Evolutionary conservation across 1,140 invertebrate genomes (phyloP).

Genomic region (Anoplolepis gracilipes): DNA sequence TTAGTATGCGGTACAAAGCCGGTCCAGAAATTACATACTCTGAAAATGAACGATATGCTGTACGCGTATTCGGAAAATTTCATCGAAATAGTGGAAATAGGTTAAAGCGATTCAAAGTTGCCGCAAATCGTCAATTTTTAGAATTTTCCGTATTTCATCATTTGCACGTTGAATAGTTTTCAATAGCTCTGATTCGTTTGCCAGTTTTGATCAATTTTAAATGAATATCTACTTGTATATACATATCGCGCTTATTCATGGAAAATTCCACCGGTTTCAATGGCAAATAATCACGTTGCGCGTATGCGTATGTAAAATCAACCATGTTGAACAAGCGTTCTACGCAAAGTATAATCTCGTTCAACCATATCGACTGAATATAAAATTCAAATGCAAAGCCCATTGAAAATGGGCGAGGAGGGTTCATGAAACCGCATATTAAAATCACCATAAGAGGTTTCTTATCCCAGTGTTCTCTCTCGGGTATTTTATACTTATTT

Average conservation of each 20-base stretch:
- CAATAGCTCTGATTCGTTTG: neutral
- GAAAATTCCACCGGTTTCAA: slow-evolving; percentile 47
- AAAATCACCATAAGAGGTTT: slow-evolving; percentile 36
- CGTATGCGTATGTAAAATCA: neutral
- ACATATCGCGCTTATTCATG: neutral
- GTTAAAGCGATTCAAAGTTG: neutral
- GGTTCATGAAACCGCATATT: slow-evolving; percentile 68
- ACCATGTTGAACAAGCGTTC: slow-evolving; percentile 9
- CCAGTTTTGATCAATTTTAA: neutral
- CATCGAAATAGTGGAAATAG: slow-evolving; percentile 1
- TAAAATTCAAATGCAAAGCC: slow-evolving; percentile 71
- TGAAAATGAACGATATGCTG: slow-evolving; percentile 28
- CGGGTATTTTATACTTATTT: slow-evolving; percentile 58
- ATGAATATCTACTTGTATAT: neutral
- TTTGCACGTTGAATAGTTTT: neutral
- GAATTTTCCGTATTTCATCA: neutral
- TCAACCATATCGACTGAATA: slow-evolving; percentile 64
- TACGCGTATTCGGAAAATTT: slow-evolving; percentile 9
- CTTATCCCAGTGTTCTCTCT: neutral
- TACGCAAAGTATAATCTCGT: slow-evolving; percentile 27
- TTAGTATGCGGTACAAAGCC: slow-evolving; percentile 43
- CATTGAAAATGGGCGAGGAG: slow-evolving; percentile 30
- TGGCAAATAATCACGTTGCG: slow-evolving; percentile 7
- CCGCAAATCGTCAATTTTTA: neutral
- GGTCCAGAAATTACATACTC: slow-evolving; percentile 28